phyloP scores from a whole-genome alignment of 2,797 vertebrate species.

The Tauraco hartlaubi region DNA sequence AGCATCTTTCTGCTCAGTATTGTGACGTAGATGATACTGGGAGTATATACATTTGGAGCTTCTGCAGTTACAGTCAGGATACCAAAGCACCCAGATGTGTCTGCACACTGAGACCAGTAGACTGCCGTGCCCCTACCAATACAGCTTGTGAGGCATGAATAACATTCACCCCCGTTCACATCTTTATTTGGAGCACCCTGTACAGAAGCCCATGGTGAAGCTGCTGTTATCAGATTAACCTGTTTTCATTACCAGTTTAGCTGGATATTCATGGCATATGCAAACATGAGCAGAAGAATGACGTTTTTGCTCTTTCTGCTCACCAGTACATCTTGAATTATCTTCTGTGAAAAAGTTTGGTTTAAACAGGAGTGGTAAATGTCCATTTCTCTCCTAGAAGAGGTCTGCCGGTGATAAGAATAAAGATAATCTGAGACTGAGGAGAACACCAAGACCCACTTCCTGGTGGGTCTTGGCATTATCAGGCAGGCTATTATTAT shows the following conservation, averaged over 20 bases:
- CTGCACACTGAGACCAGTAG: neutral
- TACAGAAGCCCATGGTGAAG: neutral
- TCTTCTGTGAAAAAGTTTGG: neutral
- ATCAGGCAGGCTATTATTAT: neutral
- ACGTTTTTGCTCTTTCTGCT: neutral
- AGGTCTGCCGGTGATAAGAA: neutral
- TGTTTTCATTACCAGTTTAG: neutral
- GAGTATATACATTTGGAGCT: neutral
- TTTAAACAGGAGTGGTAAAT: neutral
- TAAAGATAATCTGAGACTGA: neutral
- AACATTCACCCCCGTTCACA: neutral
- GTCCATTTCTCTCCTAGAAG: neutral
- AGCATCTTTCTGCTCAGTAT: neutral
- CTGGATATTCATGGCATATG: neutral
- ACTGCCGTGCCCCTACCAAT: fast-evolving
- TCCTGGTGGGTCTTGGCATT: neutral
- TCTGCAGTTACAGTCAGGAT: neutral
- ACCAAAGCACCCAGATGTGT: neutral
- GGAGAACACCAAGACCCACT: neutral
- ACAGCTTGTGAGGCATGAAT: neutral
- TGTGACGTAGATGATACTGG: neutral
- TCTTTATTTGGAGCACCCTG: neutral
- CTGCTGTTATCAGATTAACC: neutral
- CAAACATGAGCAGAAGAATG: neutral
- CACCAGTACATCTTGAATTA: neutral